These are phyloP conservation scores for Premnoplex brunnescens DNA, from an alignment of 2,797 vertebrate genomes.

Conservation along the genomic window DNA sequence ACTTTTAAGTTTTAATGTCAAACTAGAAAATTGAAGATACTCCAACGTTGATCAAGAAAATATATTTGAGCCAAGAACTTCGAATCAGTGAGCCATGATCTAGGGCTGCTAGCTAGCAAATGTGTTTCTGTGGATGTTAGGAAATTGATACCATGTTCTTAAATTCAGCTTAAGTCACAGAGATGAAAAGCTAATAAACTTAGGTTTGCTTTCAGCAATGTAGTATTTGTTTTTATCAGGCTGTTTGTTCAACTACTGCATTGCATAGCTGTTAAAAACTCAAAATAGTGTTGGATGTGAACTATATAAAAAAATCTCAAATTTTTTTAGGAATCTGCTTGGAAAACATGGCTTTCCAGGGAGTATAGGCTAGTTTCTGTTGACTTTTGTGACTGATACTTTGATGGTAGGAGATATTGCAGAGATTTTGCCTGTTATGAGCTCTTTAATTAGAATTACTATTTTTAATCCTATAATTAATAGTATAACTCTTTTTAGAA, in stretches of 20 bases:
- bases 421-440: not conserved
- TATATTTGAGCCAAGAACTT: not conserved
- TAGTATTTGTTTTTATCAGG: not conserved
- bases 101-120: not conserved
- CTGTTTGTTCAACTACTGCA: not conserved
- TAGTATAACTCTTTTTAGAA: not conserved
- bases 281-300: not conserved
- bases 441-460: not conserved
- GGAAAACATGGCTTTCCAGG: not conserved
- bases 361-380: not conserved
- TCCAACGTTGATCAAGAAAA: not conserved
- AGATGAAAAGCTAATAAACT: not conserved
- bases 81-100: not conserved
- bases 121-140: not conserved
- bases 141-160: not conserved
- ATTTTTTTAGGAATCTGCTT: not conserved
- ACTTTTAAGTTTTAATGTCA: not conserved
- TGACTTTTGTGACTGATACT: not conserved
- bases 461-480: not conserved
- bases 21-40: not conserved
- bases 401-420: not conserved
- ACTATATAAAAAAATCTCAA: not conserved
- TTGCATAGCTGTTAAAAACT: not conserved
- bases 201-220: not conserved
- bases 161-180: not conserved